Evolutionary conservation across 2,113 vertebrate species (phyloP), one percentile per base, ranked within the genome.

Genomic region (Ancistrus triradiatus): DNA sequence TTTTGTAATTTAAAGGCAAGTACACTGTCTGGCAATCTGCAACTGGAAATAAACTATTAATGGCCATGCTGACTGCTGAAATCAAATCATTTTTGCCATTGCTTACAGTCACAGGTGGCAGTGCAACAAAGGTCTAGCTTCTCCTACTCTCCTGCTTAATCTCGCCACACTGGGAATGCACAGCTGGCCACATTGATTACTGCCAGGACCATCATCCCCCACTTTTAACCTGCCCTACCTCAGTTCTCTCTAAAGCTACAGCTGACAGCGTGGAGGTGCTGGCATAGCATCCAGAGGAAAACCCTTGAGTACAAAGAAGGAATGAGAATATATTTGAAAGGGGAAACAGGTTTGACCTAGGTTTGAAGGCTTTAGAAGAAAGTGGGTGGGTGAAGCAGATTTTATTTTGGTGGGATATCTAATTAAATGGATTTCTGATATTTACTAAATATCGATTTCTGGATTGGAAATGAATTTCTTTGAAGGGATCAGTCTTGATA

Each of bases 151-250:
- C 47, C 28, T 44, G 48, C 49, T 33, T 38, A 49, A 68, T 68
- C 40, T 64, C 40, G 33, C 8, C 19, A 49, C n/a, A 42, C 22
- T 25, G 47, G 49, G 46, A 48, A 59, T 35, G 31, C 44, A 63
- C 70, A 59, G 56, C 60, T 73, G 70, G 59, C 40, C 40, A 19
- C 25, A 18, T 53, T 21, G 17, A 43, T 68, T 68, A 63, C 48
- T 13, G 47, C 51, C 56, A 7, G 50, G 44, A 42, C 46, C 28
- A 14, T 19, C 31, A 31, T 40, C 56, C 28, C 8, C 17, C 40
- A 7, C 28, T 49, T n/a, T 73, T 43, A 15, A 60, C 35, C 27
- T 46, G 58, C 49, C n/a, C 49, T 43, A 55, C 40, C 3, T 64
- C 9, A 55, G 4, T 24, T 14, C 40, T 35, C 25, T 55, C 40